Evolutionary conservation across 2,888 invertebrate genomes (phyloP).

Genomic region (Hirtodrosophila confusa): DNA sequence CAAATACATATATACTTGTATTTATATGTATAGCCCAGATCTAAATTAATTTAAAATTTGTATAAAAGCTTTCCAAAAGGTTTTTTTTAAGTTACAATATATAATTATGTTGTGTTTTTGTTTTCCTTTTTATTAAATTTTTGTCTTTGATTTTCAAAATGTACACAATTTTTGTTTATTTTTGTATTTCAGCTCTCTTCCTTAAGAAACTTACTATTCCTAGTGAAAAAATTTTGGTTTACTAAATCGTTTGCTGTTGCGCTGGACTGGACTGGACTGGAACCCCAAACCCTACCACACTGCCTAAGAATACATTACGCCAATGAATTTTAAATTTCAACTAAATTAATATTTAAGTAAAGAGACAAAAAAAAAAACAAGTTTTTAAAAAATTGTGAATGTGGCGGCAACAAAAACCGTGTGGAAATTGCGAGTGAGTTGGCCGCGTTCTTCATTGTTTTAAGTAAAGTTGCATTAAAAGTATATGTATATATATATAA

Average conservation of each 20-base stretch:
- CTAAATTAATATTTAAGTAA: conserved; percentile 39
- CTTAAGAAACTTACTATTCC: conserved; percentile 60
- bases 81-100: conserved; percentile 23
- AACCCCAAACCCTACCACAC: conserved; percentile 63
- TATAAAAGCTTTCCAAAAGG: conserved; percentile 52
- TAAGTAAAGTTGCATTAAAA: conserved; percentile 43
- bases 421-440: conserved; percentile 29
- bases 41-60: conserved; percentile 33
- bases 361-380: conserved; percentile 6
- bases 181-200: conserved; percentile 56
- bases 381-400: conserved; percentile 9
- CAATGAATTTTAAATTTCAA: conserved; percentile 40
- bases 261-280: conserved; percentile 35
- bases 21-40: conserved; percentile 43
- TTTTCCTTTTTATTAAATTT: conserved; percentile 59
- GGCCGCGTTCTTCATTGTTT: conserved; percentile 23
- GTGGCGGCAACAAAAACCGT: conserved; percentile 34
- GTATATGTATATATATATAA: conserved; percentile 13
- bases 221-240: conserved; percentile 72
- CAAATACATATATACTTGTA: conserved; percentile 17
- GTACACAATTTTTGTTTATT: conserved; percentile 47
- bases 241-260: conserved; percentile 52
- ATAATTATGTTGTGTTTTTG: conserved; percentile 14
- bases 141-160: conserved; percentile 71
- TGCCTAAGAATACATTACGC: conserved; percentile 49